Evolutionary conservation across 2,797 vertebrate species (phyloP), one percentile per base, ranked within the genome.

Genomic region (Pelodytes ibericus): DNA sequence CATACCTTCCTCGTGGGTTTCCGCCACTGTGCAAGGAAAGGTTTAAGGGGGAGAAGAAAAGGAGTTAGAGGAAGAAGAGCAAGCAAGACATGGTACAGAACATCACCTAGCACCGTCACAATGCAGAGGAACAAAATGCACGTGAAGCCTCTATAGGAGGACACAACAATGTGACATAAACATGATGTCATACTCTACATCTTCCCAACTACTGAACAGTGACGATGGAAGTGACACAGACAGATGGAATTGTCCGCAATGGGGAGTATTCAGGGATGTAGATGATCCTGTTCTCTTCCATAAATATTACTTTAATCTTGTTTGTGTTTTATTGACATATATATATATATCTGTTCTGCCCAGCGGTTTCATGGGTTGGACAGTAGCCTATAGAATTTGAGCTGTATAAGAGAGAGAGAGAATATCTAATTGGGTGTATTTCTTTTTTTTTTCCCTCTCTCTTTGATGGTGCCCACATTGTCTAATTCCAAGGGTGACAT

Each of bases 1-100:
- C 76, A 63, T 79, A 79, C 76, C 76, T 79, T 67, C 69, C 62
- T 71, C 74, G 1, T 49, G 76, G 57, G 15, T 18, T 63, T 79
- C 76, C 72, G 67, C 76, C 20, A 71, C 33, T 69, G 44, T 22
- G 27, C 27, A 49, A 13, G 22, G 20, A 29, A 59, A 74, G 15
- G 29, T 25, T 47, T 44, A 73, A 31, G 44, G 16, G 29, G 53
- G 67, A 79, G 47, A 73, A 60, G 64, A 73, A 39, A 56, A 69
- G 4, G 16, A 53, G 11, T 72, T 71, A 74, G 57, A 77, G 2
- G 15, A 36, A 33, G 29, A 22, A 30, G 16, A 61, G 15, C 66
- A 69, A 51, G 66, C 59, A 49, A 41, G 31, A 56, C 25, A 60
- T 58, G 15, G 53, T 20, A 47, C 27, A 27, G 3, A 57, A n/a